Evolutionary conservation across 2,113 vertebrate species (phyloP), one percentile per base, ranked within the genome.

Genomic region (Cynocephalus volans): DNA sequence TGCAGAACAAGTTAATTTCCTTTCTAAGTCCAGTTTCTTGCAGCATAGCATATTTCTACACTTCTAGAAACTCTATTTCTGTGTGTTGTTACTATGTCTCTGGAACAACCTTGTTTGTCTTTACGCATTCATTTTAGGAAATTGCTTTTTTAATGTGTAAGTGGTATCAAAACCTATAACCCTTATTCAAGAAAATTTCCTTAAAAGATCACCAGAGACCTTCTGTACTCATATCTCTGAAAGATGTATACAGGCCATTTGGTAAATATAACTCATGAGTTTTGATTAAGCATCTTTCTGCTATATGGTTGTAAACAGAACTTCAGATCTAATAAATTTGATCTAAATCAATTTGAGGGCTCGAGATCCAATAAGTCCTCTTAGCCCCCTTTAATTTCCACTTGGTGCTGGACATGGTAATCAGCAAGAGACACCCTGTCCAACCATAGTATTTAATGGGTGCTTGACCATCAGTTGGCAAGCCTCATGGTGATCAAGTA

Each of bases 401-500:
- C 31, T 41, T 52, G 81, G 48, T 88, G 9, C 82, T 69, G 33
- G 52, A 36, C 65, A 33, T 45, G 54, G 21, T 58, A 73, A 76
- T 73, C 69, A 50, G 73, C 14, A 45, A 62, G 77, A 93, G 76
- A 65, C 65, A 80, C 14, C 23, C 72, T 56, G 58, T 70, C 69
- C 76, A 87, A 60, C 45, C 36, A n/a, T 56, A 41, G 21, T 50
- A 17, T 80, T 80, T 94, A 62, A 75, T 65, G 69, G 48, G 48
- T 75, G 31, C 7, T 75, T 54, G n/a, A 58, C 52, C 88, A 67
- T 93, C 64, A 85, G 58, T 36, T 90, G 76, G 70, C 88, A 85
- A 56, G 65, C 73, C 56, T 65, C 41, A 10, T 50, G 31, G 69
- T 65, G 88, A 94, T 96, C 90, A 88, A 7, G 54, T 97, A 82